Evolutionary conservation across 2,888 invertebrate species (phyloP).

Genomic region (Ischnura elegans): DNA sequence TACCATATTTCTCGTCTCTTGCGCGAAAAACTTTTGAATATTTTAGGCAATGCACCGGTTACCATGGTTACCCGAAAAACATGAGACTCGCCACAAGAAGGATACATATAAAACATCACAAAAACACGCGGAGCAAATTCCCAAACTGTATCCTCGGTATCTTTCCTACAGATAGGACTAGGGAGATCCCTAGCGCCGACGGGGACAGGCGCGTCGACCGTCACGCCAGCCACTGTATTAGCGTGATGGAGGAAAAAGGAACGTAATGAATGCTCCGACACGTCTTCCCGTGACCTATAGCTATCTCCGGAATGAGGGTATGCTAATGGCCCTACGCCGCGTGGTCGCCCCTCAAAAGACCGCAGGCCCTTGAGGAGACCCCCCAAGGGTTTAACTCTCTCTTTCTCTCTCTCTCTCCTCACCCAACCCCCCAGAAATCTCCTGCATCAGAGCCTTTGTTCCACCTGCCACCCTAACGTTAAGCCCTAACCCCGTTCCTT

Average conservation of each 20-base stretch:
- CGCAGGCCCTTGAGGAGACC: neutral
- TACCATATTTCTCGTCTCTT: too few species aligned
- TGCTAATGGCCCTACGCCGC: slow-evolving; percentile 10
- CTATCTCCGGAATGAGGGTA: slow-evolving; percentile 4
- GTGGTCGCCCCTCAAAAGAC: neutral
- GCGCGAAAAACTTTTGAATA: too few species aligned
- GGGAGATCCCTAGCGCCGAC: too few species aligned
- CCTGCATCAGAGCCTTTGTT: neutral
- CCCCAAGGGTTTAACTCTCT: neutral
- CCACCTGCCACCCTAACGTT: neutral
- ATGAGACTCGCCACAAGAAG: too few species aligned
- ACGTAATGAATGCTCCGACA: slow-evolving; percentile 19
- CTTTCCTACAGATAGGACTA: too few species aligned
- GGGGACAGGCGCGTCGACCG: too few species aligned
- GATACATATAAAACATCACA: too few species aligned
- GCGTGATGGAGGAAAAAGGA: neutral
- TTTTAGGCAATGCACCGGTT: too few species aligned
- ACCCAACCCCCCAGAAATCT: neutral
- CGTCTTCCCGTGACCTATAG: slow-evolving; percentile 12
- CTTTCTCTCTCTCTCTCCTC: neutral
- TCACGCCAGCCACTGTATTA: neutral
- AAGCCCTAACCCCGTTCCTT: neutral
- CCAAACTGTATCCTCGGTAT: too few species aligned
- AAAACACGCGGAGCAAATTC: too few species aligned
- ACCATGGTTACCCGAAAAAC: too few species aligned